A percentile compares a stretch with the other conserved stretches of the same genome.
These are phyloP conservation scores for Apocheima hispidaria DNA, from an alignment of 2,888 invertebrate genomes.

Conservation along the genomic window DNA sequence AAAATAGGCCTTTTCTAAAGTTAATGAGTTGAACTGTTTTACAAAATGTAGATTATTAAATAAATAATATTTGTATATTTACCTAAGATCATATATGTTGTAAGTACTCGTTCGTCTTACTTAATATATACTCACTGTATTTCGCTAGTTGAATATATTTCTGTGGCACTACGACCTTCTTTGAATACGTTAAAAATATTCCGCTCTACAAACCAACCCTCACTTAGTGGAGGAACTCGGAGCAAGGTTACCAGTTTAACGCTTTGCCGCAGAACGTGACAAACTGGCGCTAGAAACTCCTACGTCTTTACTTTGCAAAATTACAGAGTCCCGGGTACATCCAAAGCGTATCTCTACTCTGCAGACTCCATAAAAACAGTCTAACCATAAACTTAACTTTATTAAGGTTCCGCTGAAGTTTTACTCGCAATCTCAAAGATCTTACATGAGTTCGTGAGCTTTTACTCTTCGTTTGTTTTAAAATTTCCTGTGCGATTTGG, in stretches of 20 bases:
- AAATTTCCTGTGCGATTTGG: slow-evolving; percentile 3
- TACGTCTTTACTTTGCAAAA: slow-evolving; percentile 26
- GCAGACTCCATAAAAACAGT: slow-evolving; percentile 30
- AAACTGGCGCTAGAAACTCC: slow-evolving; percentile 23
- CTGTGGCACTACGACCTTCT: slow-evolving; percentile 6
- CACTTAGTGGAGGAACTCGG: slow-evolving; percentile 25
- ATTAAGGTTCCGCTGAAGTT: slow-evolving; percentile 21
- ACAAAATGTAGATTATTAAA: no score
- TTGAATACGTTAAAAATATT: slow-evolving; percentile 29
- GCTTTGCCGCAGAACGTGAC: slow-evolving; percentile 40
- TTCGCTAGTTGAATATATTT: not conserved
- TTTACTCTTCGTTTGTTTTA: slow-evolving; percentile 4
- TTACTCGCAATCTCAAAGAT: slow-evolving; percentile 13
- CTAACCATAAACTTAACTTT: slow-evolving; percentile 31
- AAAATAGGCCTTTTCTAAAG: not conserved
- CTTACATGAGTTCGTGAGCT: slow-evolving; percentile 14
- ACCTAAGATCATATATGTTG: slow-evolving; percentile 13
- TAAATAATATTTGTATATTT: no score
- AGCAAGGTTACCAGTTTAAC: slow-evolving; percentile 38
- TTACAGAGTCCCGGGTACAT: slow-evolving; percentile 17
- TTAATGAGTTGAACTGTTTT: not conserved
- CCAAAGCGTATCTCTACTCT: slow-evolving; percentile 19
- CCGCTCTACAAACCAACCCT: slow-evolving; percentile 11
- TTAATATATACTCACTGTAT: not conserved
- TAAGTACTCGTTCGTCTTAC: no score